Conservation (phyloP, 2,797 vertebrate genomes). For the Kryptolebias ocellatus region DNA sequence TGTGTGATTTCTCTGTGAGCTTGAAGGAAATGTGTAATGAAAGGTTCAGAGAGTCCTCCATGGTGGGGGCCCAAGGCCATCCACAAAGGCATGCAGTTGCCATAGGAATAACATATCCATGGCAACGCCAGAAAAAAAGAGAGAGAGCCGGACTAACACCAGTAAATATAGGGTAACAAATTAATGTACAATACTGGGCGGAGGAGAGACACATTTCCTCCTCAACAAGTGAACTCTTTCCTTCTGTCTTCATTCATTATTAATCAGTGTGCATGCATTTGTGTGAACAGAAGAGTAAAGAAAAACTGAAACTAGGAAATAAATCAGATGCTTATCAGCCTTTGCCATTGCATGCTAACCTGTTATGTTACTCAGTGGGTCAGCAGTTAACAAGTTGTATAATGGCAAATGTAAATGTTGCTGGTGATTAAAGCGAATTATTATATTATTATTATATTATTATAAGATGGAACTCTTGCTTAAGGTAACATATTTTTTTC, state of each 20-base stretch:
- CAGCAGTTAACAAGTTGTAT: too few species aligned
- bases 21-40: slow-evolving; percentile 77
- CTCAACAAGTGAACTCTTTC: slow-evolving; percentile 21
- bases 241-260: slow-evolving; percentile 27
- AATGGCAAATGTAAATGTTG: too few species aligned
- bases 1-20: slow-evolving; percentile 66
- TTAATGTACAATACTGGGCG: slow-evolving; percentile 61
- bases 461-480: too few species aligned
- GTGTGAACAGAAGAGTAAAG: not conserved
- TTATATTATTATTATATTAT: too few species aligned
- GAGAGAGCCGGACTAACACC: slow-evolving; percentile 77
- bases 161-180: slow-evolving; percentile 73
- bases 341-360: too few species aligned
- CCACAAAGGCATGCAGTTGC: slow-evolving; percentile 81
- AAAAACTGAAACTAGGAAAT: too few species aligned
- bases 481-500: too few species aligned
- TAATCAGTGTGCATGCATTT: slow-evolving; percentile 5
- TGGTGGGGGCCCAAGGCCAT: slow-evolving; percentile 74
- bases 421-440: too few species aligned
- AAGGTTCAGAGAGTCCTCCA: slow-evolving; percentile 74
- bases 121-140: slow-evolving; percentile 77
- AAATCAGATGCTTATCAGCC: too few species aligned
- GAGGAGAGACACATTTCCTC: slow-evolving; percentile 65
- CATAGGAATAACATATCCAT: slow-evolving; percentile 87
- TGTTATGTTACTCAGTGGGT: too few species aligned